Evolutionary conservation across 1,140 invertebrate genomes (phyloP).

Genomic region (Teleopsis dalmanni): DNA sequence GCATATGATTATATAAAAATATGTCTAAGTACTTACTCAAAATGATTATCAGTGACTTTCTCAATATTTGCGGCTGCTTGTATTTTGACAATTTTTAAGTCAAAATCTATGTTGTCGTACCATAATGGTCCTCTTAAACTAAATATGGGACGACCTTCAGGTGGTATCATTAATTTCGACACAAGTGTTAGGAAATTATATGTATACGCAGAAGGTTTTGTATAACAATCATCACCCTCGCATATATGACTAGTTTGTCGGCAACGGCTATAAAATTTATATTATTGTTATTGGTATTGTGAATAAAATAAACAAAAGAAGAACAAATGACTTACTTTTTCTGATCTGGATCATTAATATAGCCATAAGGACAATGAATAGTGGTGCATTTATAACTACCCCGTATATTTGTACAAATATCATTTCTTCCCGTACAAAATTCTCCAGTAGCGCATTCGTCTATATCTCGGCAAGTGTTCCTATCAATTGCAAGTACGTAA

Average conservation of each 20-base stretch:
- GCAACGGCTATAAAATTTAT: slow-evolving; percentile 61
- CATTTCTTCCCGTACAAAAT: slow-evolving; percentile 56
- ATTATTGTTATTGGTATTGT: not conserved
- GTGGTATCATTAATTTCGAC: slow-evolving; percentile 69
- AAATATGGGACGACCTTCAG: slow-evolving; percentile 60
- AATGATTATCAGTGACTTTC: slow-evolving; percentile 58
- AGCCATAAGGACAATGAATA: slow-evolving; percentile 77
- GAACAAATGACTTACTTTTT: slow-evolving; percentile 59
- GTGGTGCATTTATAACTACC: slow-evolving; percentile 81
- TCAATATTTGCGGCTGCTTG: slow-evolving; percentile 54
- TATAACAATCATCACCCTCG: slow-evolving; percentile 63
- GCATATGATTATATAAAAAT: too few relatives aligned
- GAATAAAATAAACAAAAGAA: not conserved
- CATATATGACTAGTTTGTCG: slow-evolving; percentile 62
- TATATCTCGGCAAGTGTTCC: slow-evolving; percentile 75
- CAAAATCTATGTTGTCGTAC: slow-evolving; percentile 62
- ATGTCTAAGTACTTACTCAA: slow-evolving; percentile 59
- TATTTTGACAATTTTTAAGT: slow-evolving; percentile 56
- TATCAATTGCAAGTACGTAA: slow-evolving; percentile 64
- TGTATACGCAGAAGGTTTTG: slow-evolving; percentile 72
- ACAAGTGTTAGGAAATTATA: slow-evolving; percentile 89
- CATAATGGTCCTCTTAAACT: slow-evolving; percentile 75
- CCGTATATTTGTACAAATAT: slow-evolving; percentile 84
- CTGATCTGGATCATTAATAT: slow-evolving; percentile 60
- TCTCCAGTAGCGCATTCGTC: slow-evolving; percentile 71